Base-by-base conservation (phyloP, 2,797 vertebrate species). In the Siniperca obscura region DNA sequence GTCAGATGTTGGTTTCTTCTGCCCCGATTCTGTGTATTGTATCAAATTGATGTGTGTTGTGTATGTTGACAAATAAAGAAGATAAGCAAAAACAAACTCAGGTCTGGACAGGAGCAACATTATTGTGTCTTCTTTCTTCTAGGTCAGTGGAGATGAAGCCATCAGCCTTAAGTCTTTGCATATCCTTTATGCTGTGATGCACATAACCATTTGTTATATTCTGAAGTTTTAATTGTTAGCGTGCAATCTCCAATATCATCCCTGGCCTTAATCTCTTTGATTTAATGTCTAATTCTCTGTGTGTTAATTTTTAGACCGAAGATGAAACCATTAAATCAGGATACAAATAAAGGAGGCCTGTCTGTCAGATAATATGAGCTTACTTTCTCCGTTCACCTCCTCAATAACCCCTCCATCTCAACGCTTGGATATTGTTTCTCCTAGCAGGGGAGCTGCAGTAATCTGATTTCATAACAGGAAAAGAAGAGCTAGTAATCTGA, bases 401-500 rank as follows among this genome's bases (percentile, higher is more conserved):
- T 68, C 13, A 3, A 76, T 78, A 86, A 80, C 69, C 67, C 61
- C 36, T 64, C 78, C 68, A 71, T 92, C 74, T 88, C 67, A 85
- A 86, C 76, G 73, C 88, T 76, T 48, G 75, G 76, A 84, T 88
- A 91, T 92, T 86, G 88, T 91, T 88, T 92, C 76, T 91, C 89
- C 70, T 81, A 69, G 80, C 80, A 70, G 78, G 84, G 76, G 76
- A 82, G 84, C 85, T 70, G 68, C 76, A 65, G 70, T 95, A 93
- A 95, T 94, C 93, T 95, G 90, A 94, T 95, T 95, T 95, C 87
- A 93, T 94, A 95, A 95, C 90, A 88, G 89, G 82, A 89, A 93
- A 93, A 92, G 88, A 93, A 91, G 91, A 90, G 85, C 81, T 82
- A 50, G 89, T 94, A 94, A 94, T 95, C 93, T 93, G 91, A 93